A percentile compares a stretch with the other conserved stretches of the same genome.
phyloP scores from a whole-genome alignment of 1,140 invertebrate genomes.

The Acromyrmex charruanus region DNA sequence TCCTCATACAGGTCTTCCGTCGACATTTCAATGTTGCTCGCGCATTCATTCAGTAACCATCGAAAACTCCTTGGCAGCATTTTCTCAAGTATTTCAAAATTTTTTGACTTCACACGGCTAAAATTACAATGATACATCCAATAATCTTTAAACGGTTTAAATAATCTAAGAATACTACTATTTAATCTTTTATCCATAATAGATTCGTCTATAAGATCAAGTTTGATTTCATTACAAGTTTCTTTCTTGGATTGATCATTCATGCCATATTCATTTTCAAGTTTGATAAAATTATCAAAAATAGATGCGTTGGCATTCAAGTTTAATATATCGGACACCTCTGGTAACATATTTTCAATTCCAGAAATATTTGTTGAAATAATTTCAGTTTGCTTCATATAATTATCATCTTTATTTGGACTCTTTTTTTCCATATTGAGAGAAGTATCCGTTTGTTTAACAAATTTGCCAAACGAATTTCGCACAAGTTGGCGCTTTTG shows the following conservation, averaged over 20 bases:
- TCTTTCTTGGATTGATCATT: constrained; percentile 25
- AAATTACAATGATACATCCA: constrained; percentile 82
- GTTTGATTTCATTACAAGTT: not conserved
- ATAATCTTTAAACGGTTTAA: constrained; percentile 80
- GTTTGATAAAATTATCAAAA: constrained; percentile 30
- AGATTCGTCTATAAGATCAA: not conserved
- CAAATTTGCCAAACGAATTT: constrained; percentile 31
- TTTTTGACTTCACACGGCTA: constrained; percentile 74
- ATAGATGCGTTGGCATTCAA: constrained; percentile 65
- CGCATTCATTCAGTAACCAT: constrained; percentile 87
- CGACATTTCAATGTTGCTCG: constrained; percentile 83
- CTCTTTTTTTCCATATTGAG: not conserved
- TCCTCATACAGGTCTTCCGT: constrained; percentile 86
- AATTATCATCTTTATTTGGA: constrained; percentile 13
- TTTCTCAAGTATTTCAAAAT: constrained; percentile 82
- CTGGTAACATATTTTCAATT: not conserved
- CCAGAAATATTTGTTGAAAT: not conserved
- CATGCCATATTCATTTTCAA: not conserved
- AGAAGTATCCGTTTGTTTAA: not conserved
- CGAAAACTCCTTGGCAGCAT: constrained; percentile 85
- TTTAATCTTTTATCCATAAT: not conserved
- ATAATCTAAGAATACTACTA: constrained; percentile 65
- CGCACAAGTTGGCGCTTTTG: constrained; percentile 7
- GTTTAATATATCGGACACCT: constrained; percentile 42
- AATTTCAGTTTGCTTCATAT: constrained; percentile 2